Base-by-base conservation (phyloP, 2,113 vertebrate genomes). In the Romanogobio albipinnatus region DNA sequence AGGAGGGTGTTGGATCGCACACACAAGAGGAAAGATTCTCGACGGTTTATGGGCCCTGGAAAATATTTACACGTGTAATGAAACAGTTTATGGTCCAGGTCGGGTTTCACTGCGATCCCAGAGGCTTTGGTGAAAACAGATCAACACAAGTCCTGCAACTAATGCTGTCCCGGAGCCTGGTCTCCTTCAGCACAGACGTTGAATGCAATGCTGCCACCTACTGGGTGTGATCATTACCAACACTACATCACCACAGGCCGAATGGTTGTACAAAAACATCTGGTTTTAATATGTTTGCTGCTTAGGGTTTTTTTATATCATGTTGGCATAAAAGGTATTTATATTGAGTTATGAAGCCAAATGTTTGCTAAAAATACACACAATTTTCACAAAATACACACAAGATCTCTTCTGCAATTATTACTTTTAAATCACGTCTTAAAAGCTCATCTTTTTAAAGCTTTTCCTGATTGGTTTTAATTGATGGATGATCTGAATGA, bases 191-290 rank as follows among this genome's bases (percentile, higher is more conserved):
- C 56, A 26, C 29, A 29, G 19, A 62, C 56, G 14, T 36, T 56
- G 89, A 89, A 90, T 87, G 91, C 90, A 85, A 87, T 88, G 80
- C 91, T 92, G 91, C 92, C 95, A 92, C 91, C 93, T 74, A 82
- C 88, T 95, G 95, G 91, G 71, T 39, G 43, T 70, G 24, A 9
- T 24, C 56, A 19, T 22, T 78, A 0, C 7, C 47, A 74, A 83
- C 53, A 92, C 64, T 92, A 84, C 22, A 22, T 22, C 53, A 19
- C 17, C 17, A 19, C 17, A 17, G 17, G 53, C 5, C 53, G 7
- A 17, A 19, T 7, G 17, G 15, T 0, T 53, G 15, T 6, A 6
- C 9, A 47, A 47, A 47, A 47, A 2, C 17, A 47, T 47, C 39
- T 39, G 39, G 49, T 51, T 51, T 51, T 15, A 5, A 51, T 51